These are phyloP conservation scores for Dolichotis patagonum DNA, from an alignment of 2,113 vertebrate genomes.

Conservation along the genomic window DNA sequence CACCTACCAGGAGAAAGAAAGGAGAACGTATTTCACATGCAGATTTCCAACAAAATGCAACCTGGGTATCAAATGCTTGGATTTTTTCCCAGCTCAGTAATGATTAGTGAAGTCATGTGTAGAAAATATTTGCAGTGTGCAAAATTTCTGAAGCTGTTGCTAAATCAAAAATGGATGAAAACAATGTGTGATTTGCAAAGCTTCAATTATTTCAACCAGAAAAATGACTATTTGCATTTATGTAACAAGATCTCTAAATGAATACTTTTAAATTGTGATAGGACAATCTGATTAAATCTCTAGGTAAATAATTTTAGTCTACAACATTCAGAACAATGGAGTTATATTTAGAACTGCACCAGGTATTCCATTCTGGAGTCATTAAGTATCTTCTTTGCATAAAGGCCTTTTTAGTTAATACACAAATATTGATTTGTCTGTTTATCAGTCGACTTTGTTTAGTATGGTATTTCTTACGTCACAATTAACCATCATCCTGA, in stretches of 20 bases:
- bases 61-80: slow-evolving; percentile 40
- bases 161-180: slow-evolving; percentile 68
- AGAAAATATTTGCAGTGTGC: slow-evolving; percentile 59
- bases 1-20: slow-evolving; percentile 58
- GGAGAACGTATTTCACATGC: background rate
- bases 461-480: background rate
- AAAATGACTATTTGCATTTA: background rate
- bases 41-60: slow-evolving; percentile 43
- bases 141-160: slow-evolving; percentile 61
- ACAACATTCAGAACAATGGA: slow-evolving; percentile 24
- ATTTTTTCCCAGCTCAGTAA: slow-evolving; percentile 63
- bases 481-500: background rate
- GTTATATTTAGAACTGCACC: background rate
- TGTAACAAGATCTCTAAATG: background rate
- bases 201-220: slow-evolving; percentile 61
- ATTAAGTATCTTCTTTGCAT: background rate
- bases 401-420: background rate
- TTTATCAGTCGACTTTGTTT: background rate
- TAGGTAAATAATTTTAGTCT: slow-evolving; percentile 14
- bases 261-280: slow-evolving; percentile 32
- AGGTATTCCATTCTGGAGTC: background rate
- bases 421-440: background rate
- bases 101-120: slow-evolving; percentile 66
- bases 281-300: background rate
- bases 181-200: slow-evolving; percentile 43